Conservation (phyloP, 2,888 invertebrate species). For the Xylocampa areola region DNA sequence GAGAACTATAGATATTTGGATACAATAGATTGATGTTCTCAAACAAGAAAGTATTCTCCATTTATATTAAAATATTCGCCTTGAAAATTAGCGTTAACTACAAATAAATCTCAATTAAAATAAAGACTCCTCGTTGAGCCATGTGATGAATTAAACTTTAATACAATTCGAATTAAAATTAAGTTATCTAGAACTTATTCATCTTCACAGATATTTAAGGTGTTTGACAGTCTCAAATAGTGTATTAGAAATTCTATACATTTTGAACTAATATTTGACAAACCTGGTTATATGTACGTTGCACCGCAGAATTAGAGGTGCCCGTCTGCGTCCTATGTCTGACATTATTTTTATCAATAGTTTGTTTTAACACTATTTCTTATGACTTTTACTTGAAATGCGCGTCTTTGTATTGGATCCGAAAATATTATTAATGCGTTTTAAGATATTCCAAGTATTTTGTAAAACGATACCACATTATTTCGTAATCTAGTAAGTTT, state of each 20-base stretch:
- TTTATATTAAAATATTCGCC: no score
- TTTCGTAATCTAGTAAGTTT: no score
- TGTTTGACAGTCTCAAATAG: conserved; percentile 1
- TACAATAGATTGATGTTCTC: no score
- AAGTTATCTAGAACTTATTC: no score
- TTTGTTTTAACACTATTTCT: conserved; percentile 18
- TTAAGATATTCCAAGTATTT: background rate
- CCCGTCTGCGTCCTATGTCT: conserved; percentile 73
- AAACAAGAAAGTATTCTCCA: no score
- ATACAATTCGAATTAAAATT: no score
- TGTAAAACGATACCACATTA: background rate
- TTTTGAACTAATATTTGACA: conserved; percentile 22
- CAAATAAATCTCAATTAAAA: no score
- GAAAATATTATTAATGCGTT: background rate
- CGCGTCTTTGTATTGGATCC: background rate
- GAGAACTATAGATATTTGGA: no score
- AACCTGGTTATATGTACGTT: conserved; percentile 35
- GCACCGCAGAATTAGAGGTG: conserved; percentile 59
- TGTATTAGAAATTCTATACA: conserved; percentile 3
- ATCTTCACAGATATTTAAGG: no score
- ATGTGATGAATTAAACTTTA: no score
- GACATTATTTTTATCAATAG: conserved; percentile 57
- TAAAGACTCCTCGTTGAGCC: no score
- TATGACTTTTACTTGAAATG: conserved; percentile 7
- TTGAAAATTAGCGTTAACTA: no score